Evolutionary conservation across 2,113 vertebrate genomes (phyloP), one percentile per base, ranked within the genome.

Genomic region (Aramus guarauna): DNA sequence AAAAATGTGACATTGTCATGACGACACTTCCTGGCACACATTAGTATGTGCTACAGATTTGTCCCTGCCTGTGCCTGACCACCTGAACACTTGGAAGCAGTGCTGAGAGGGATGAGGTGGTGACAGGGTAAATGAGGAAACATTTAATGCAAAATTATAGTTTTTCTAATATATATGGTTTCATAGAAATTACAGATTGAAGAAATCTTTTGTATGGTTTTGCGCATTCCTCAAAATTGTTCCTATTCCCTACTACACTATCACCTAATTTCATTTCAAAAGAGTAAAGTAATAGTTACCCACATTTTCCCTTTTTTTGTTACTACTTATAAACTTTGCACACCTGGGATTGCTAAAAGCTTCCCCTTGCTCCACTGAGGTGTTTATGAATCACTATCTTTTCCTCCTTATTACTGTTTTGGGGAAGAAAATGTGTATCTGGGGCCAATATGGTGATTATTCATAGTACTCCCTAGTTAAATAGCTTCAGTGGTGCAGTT

Each of bases 91-190:
- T 91, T 88, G 50, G 43, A 94, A 92, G 58, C 30, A 53, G 47
- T 37, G 52, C 48, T 87, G 93, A 43, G 39, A 52, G 45, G 56
- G 81, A 67, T 52, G 59, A 72, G 26, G 62, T 85, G 75, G 36
- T 94, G 90, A 97, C 71, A 96, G 58, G 36, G 24, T 67, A 96
- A 97, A 95, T 89, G 85, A 95, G 67, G 73, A 92, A 92, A 83
- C 39, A 45, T 93, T 86, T 88, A 68, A 84, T 39, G 36, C 64
- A 96, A 37, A 81, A 78, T 16, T 18, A 47, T 37, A 60, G 39
- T 71, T 83, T 91, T 80, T 55, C 72, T 93, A 80, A 85, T 47
- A 36, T 48, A 56, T 58, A 88, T 53, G 22, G 41, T 67, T 72
- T 59, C 67, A 34, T 8, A 88, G 74, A 95, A 80, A 96, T 76